Evolutionary conservation across 2,888 invertebrate genomes (phyloP).

Genomic region (Tanaodytes sp.): DNA sequence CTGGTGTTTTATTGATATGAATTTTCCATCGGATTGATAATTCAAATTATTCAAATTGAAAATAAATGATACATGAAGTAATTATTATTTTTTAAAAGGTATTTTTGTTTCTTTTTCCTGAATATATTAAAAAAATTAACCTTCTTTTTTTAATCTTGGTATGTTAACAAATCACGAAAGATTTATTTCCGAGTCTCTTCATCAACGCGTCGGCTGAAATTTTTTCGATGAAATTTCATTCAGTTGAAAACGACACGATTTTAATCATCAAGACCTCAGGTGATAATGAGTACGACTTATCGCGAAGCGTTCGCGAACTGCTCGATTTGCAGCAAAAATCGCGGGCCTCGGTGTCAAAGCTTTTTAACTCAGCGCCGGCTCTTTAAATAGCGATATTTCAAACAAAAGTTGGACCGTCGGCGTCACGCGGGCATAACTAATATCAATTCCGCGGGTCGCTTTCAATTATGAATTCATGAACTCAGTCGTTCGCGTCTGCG

Average conservation of each 20-base stretch:
- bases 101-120: too few species aligned
- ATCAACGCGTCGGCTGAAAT: too few species aligned
- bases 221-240: constrained; percentile 5
- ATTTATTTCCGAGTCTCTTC: too few species aligned
- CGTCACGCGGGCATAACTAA: background rate
- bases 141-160: too few species aligned
- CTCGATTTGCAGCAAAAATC: constrained; percentile 29
- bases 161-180: too few species aligned
- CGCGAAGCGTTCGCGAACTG: background rate
- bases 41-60: too few species aligned
- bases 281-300: constrained; percentile 28
- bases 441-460: constrained; percentile 7
- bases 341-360: constrained; percentile 17
- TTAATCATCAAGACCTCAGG: constrained; percentile 11
- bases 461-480: constrained; percentile 35
- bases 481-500: constrained; percentile 5
- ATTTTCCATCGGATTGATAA: too few species aligned
- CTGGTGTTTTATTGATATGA: background rate
- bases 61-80: too few species aligned
- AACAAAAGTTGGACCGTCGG: constrained; percentile 19
- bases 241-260: constrained; percentile 9
- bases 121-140: too few species aligned
- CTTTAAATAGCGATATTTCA: constrained; percentile 38
- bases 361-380: constrained; percentile 12
- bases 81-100: too few species aligned